Evolutionary conservation across 2,888 invertebrate species (phyloP).

Genomic region (Notocelia uddmanniana): DNA sequence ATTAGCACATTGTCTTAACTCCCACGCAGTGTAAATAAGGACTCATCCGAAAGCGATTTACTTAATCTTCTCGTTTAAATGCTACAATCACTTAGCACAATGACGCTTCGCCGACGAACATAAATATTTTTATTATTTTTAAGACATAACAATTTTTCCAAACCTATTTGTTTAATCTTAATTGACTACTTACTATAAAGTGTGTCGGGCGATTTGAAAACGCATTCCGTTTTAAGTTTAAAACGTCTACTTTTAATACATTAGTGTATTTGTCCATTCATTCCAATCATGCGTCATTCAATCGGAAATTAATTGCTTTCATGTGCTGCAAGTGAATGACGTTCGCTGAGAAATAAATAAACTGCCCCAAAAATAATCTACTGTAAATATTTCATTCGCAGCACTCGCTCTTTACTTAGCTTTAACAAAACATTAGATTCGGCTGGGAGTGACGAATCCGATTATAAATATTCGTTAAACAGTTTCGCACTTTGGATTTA

Average conservation of each 20-base stretch:
- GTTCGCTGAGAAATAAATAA: constrained; percentile 74
- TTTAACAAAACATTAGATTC: constrained; percentile 74
- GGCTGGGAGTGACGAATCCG: constrained; percentile 73
- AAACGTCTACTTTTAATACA: constrained; percentile 22
- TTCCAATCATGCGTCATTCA: constrained; percentile 77
- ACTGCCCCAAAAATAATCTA: constrained; percentile 74
- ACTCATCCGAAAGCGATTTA: neutral
- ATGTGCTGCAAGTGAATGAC: constrained; percentile 76
- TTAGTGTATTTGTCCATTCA: constrained; percentile 56
- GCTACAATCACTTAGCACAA: constrained; percentile 7
- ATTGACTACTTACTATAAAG: constrained; percentile 33
- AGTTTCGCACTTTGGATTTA: constrained; percentile 68
- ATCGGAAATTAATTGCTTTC: constrained; percentile 77
- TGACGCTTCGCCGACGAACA: neutral
- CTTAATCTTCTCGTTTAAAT: constrained; percentile 15
- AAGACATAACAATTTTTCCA: constrained; percentile 3
- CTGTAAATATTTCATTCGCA: constrained; percentile 74
- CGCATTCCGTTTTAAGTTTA: constrained; percentile 34
- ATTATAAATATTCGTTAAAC: constrained; percentile 77
- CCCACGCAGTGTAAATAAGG: constrained; percentile 4
- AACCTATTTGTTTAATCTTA: constrained; percentile 29
- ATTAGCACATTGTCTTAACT: constrained; percentile 37
- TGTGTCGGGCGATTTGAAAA: constrained; percentile 27
- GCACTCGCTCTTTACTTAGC: constrained; percentile 72
- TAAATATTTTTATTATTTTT: constrained; percentile 15